phyloP scores from a whole-genome alignment of 2,113 vertebrate species.

The Percina caprodes region DNA sequence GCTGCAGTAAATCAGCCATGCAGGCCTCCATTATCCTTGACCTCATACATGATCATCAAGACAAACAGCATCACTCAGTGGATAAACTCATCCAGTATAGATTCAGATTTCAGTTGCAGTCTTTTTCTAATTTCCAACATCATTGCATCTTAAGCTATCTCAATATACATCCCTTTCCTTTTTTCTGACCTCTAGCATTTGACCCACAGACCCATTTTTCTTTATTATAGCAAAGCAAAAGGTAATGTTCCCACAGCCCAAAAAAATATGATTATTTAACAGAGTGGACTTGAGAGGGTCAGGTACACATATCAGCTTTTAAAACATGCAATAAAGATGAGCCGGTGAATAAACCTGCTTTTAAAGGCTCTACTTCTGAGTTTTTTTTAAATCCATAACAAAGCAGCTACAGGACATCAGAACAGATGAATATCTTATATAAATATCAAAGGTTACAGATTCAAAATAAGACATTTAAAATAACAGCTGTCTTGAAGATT shows the following conservation, averaged over 20 bases:
- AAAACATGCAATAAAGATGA: constrained; percentile 28
- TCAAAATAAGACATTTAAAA: background rate
- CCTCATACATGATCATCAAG: constrained; percentile 28
- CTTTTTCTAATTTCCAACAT: constrained; percentile 8
- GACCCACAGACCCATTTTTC: background rate
- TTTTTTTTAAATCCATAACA: constrained; percentile 4
- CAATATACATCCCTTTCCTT: background rate
- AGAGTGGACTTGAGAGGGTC: constrained; percentile 5
- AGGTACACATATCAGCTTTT: constrained; percentile 39
- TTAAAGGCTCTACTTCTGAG: background rate
- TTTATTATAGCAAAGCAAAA: constrained; percentile 12
- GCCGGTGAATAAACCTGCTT: background rate
- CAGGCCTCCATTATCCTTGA: constrained; percentile 49
- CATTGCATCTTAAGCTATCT: background rate
- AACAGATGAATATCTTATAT: background rate
- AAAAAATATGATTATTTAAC: background rate
- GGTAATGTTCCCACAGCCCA: constrained; percentile 23
- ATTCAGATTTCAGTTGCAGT: constrained; percentile 1
- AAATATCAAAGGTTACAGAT: constrained; percentile 4
- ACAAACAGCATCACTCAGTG: constrained; percentile 32
- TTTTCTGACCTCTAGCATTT: constrained; percentile 14
- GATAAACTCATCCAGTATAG: background rate
- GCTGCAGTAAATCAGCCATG: constrained; percentile 58
- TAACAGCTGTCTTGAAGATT: background rate
- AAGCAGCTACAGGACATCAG: background rate